Conservation (phyloP, 2,888 invertebrate species). For the Orchestes rusci region DNA sequence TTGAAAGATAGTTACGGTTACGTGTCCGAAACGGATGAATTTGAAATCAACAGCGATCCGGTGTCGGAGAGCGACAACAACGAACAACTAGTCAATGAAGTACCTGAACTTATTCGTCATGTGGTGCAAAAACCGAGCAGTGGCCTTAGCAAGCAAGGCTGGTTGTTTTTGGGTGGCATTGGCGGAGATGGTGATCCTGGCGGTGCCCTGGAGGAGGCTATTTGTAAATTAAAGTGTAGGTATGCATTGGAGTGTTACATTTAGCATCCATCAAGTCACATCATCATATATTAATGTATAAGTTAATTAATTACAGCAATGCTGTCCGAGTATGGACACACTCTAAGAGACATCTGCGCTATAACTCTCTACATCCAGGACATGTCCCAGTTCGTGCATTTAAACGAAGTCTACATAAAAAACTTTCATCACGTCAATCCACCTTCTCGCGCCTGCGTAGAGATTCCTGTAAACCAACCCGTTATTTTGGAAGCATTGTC, state of each 20-base stretch:
- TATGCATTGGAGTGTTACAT: constrained; percentile 40
- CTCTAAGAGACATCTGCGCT: constrained; percentile 64
- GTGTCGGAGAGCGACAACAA: neutral
- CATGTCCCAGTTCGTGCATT: constrained; percentile 68
- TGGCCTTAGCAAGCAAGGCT: constrained; percentile 53
- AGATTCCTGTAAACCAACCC: constrained; percentile 66
- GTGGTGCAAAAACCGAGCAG: constrained; percentile 26
- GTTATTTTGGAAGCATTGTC: constrained; percentile 72
- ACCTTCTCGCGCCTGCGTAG: constrained; percentile 80
- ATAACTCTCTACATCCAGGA: constrained; percentile 78
- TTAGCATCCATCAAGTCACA: no score
- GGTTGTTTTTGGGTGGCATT: constrained; percentile 79
- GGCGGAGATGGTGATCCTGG: constrained; percentile 60
- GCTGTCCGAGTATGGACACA: constrained; percentile 41
- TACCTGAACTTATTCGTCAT: constrained; percentile 15
- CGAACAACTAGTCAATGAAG: neutral
- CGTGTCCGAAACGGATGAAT: constrained; percentile 37
- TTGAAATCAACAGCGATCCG: constrained; percentile 25
- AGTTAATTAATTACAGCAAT: constrained; percentile 21
- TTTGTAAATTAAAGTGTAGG: constrained; percentile 75
- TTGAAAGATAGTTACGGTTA: constrained; percentile 41
- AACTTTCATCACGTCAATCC: constrained; percentile 71
- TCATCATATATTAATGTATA: constrained; percentile 1
- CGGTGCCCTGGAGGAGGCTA: constrained; percentile 61
- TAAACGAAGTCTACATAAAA: constrained; percentile 72